Evolutionary conservation across 1,140 invertebrate genomes (phyloP), one percentile per base, ranked within the genome.

Genomic region (Heliothis virescens): DNA sequence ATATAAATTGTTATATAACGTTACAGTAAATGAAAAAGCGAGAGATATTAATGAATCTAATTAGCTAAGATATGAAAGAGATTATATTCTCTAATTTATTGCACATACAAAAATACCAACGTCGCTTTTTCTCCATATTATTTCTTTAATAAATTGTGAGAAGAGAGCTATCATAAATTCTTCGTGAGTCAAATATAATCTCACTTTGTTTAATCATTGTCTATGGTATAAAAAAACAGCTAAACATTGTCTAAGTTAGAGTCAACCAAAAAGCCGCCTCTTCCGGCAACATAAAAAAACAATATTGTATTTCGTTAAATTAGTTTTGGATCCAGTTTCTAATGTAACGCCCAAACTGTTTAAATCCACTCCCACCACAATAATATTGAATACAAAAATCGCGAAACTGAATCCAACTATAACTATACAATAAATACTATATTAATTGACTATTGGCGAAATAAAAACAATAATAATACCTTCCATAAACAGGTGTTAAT

Each of bases 21-120:
- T 80, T 82, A 87, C 79, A 81, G 79, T 86, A 86, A 88, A 90
- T 87, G 83, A 90, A 89, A 85, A 91, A 90, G 88, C 88, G 86
- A 89, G 79, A 83, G 83, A 87, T 89, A 86, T 84, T 85, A 81
- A 89, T 85, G 85, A 88, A 91, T 91, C 91, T 91, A 93, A 90
- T 90, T 90, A 92, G 92, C 90, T 94, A 94, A 91, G 91, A 92
- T 92, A 92, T 91, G 90, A 91, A 90, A 88, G 86, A 85, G 85
- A 87, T 85, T 89, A 91, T 84, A 88, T 86, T 86, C 85, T 88
- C 88, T 90, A 90, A 89, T 87, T 89, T 92, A 94, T 92, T 93
- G 92, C 92, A 93, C 92, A 92, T 93, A 94, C 78, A 92, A 93
- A 93, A 92, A 91, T 90, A 93, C 86, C 87, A 84, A 91, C 91